phyloP scores from a whole-genome alignment of 2,888 invertebrate species.

The Blomia tropicalis region DNA sequence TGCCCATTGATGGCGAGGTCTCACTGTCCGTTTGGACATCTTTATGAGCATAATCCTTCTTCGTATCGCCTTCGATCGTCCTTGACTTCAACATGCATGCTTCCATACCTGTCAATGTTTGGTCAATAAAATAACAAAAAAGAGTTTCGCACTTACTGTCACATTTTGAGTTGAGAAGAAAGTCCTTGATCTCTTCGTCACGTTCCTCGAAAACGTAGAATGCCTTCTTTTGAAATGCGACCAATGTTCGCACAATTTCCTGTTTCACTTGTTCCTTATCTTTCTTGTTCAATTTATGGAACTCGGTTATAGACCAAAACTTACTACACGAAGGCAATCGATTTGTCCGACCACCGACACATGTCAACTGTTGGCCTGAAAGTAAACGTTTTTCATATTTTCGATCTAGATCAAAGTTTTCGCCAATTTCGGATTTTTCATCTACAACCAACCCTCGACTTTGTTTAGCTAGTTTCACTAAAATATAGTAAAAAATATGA shows the following conservation, averaged over 20 bases:
- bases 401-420: background rate
- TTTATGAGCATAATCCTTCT: background rate
- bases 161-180: conserved; percentile 11
- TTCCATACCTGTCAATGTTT: background rate
- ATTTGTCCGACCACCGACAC: background rate
- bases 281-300: conserved; percentile 2
- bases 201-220: conserved; percentile 15
- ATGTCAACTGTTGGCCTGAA: background rate
- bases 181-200: conserved; percentile 3
- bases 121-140: too few relatives aligned
- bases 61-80: background rate
- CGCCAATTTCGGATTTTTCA: background rate
- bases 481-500: background rate
- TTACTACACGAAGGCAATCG: conserved; percentile 14
- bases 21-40: background rate
- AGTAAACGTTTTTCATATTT: background rate
- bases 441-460: background rate
- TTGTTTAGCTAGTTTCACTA: background rate
- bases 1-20: background rate
- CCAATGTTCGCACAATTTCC: conserved; percentile 19
- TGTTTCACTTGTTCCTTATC: conserved; percentile 13
- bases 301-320: conserved; percentile 16
- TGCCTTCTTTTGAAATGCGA: conserved; percentile 10
- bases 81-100: background rate
- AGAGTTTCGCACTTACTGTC: conserved; percentile 14